Conservation (phyloP, 2,113 vertebrate species). For the Myiopsitta monachus region DNA sequence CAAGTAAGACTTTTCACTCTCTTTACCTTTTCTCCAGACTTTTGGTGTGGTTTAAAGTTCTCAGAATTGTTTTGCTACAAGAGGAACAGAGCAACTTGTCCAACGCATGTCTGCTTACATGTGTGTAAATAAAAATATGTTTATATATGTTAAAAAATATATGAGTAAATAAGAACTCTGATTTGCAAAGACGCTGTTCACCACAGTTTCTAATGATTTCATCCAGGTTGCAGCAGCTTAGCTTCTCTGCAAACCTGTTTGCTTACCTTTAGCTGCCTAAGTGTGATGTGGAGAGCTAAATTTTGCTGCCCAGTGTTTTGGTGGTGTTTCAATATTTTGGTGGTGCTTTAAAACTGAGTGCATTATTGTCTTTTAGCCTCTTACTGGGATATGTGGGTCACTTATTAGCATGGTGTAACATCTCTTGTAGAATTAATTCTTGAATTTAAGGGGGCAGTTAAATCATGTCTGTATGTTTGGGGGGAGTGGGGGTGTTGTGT, state of each 20-base stretch:
- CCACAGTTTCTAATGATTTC: neutral
- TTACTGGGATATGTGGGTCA: neutral
- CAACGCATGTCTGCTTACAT: neutral
- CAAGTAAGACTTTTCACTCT: constrained; percentile 70
- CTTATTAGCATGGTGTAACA: neutral
- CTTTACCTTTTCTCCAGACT: constrained; percentile 23
- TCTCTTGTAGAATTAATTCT: neutral
- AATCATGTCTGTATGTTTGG: neutral
- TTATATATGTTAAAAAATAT: neutral
- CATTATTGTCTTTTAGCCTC: neutral
- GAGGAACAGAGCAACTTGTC: neutral
- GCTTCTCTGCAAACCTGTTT: neutral
- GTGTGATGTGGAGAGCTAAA: neutral
- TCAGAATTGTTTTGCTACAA: neutral
- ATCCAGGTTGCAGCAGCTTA: neutral
- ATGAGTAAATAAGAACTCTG: neutral
- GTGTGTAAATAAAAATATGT: neutral
- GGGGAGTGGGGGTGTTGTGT: neutral
- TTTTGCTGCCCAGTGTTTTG: neutral
- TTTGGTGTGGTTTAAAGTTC: constrained; percentile 6
- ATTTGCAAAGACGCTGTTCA: neutral
- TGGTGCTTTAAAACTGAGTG: neutral
- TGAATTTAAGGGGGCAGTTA: neutral
- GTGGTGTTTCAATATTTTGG: neutral
- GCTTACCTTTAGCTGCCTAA: neutral